phyloP scores from a whole-genome alignment of 2,797 vertebrate species.

The Melanitta fusca region DNA sequence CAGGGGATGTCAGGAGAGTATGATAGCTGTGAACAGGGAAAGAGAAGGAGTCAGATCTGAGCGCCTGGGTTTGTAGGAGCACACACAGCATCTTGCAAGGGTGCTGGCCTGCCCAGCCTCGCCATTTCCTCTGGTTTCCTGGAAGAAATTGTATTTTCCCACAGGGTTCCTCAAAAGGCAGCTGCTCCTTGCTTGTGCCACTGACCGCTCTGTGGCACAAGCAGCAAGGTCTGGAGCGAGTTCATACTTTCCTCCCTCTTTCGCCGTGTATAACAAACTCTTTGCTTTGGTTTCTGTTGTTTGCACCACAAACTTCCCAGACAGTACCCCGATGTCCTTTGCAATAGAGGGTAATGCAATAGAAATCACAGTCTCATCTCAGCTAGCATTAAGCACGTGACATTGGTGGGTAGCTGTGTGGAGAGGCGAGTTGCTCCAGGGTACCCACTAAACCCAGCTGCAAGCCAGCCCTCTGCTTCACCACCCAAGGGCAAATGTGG shows the following conservation, averaged over 20 bases:
- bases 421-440: neutral
- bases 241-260: neutral
- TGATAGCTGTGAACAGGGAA: neutral
- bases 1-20: neutral
- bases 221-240: neutral
- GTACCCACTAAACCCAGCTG: neutral
- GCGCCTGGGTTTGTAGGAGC: rapidly evolving
- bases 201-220: neutral
- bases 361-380: neutral
- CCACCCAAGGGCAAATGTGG: rapidly evolving
- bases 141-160: neutral
- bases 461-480: neutral
- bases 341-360: neutral
- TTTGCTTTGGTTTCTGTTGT: neutral
- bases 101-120: neutral
- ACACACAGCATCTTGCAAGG: neutral
- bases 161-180: neutral
- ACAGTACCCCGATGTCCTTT: neutral
- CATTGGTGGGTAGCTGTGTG: neutral
- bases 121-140: rapidly evolving
- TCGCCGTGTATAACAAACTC: neutral
- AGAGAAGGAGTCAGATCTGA: neutral
- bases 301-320: neutral
- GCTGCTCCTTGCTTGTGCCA: neutral
- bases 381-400: neutral